Conservation (phyloP, 1,140 invertebrate species). For the Pteromalus puparum region DNA sequence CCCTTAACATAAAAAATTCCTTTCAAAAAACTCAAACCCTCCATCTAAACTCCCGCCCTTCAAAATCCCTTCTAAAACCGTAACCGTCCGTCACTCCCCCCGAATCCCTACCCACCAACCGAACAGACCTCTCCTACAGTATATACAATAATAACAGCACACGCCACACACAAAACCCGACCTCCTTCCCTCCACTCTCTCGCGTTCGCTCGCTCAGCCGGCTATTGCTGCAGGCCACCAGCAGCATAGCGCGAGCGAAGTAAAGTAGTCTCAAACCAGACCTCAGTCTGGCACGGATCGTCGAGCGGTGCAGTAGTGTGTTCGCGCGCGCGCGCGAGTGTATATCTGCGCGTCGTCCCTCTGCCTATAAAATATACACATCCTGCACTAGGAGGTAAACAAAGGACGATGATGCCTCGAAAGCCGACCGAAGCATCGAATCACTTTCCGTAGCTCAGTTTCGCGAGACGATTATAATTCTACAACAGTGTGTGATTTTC, state of each 20-base stretch:
- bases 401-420: neutral
- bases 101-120: neutral
- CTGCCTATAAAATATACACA: neutral
- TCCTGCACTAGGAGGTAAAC: neutral
- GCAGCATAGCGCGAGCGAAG: too few relatives aligned
- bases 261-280: neutral
- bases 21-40: too few relatives aligned
- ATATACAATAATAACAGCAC: neutral
- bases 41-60: neutral
- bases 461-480: too few relatives aligned
- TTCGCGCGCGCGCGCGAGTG: conserved; percentile 35
- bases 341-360: neutral
- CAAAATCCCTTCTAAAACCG: neutral
- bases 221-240: neutral
- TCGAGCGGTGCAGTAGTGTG: conserved; percentile 42
- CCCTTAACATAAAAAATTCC: too few relatives aligned
- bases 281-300: conserved; percentile 37
- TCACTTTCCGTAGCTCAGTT: too few relatives aligned
- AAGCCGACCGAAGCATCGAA: too few relatives aligned
- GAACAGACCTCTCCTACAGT: neutral
- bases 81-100: neutral
- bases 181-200: neutral
- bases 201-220: neutral
- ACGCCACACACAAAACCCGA: neutral
- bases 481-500: too few relatives aligned